Percentiles rank a stretch among this genome's conserved stretches.
Evolutionary conservation across 2,113 vertebrate species (phyloP).

Genomic region (Pangasianodon hypophthalmus): DNA sequence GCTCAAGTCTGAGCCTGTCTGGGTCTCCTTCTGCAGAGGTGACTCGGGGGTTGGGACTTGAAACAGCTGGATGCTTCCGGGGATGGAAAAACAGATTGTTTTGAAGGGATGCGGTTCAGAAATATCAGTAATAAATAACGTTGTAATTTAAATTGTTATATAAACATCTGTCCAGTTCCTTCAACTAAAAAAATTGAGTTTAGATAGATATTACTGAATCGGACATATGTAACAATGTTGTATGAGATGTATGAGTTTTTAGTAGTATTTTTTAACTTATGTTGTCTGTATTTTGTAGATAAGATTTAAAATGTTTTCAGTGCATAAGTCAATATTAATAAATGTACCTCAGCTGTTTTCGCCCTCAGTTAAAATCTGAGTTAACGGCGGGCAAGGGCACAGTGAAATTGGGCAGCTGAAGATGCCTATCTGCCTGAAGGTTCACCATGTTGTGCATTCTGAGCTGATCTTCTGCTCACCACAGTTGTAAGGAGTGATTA

Average conservation of each 20-base stretch:
- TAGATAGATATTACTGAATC: not conserved
- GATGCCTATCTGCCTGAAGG: not conserved
- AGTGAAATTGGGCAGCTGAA: not conserved
- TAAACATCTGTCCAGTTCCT: not conserved
- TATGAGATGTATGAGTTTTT: not conserved
- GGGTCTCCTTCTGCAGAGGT: not conserved
- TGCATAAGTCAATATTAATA: not conserved
- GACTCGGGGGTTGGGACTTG: constrained; percentile 29
- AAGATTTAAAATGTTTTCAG: not conserved
- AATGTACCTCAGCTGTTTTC: not conserved
- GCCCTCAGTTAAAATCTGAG: not conserved
- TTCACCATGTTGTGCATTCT: not conserved
- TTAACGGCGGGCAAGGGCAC: not conserved
- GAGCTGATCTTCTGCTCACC: not conserved
- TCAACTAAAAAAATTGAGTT: not conserved
- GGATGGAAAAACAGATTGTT: not conserved
- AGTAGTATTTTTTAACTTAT: not conserved
- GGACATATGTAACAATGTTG: not conserved
- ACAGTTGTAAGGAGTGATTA: not conserved
- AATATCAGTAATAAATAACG: constrained; percentile 1
- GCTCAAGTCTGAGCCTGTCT: not conserved
- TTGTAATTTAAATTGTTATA: not conserved
- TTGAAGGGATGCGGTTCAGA: not conserved
- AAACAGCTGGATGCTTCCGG: not conserved
- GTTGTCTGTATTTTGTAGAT: not conserved